These are phyloP conservation scores for Plestiodon gilberti DNA, from an alignment of 2,113 vertebrate species.

Conservation along the genomic window DNA sequence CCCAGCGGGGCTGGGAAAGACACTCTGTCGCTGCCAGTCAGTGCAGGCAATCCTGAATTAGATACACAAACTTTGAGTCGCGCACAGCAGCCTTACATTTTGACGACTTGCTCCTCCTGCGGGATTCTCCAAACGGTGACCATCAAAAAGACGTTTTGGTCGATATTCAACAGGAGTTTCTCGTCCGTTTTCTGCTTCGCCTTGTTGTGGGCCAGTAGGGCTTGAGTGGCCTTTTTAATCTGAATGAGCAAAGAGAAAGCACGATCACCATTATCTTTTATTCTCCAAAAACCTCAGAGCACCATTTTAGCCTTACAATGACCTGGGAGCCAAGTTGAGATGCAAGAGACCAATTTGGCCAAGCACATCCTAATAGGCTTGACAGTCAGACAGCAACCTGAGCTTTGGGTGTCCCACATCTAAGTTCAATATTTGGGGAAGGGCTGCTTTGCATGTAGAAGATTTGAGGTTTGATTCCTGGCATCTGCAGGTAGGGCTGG, in stretches of 20 bases:
- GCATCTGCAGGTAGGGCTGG: too few relatives aligned
- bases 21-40: too few relatives aligned
- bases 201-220: slow-evolving; percentile 79
- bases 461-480: too few relatives aligned
- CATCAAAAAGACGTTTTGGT: slow-evolving; percentile 80
- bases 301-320: not conserved
- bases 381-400: fast-evolving
- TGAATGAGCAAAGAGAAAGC: slow-evolving; percentile 51
- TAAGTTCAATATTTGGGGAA: too few relatives aligned
- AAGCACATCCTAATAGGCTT: not conserved
- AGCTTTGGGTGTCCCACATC: not conserved
- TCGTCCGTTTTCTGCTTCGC: slow-evolving; percentile 58
- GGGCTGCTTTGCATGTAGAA: too few relatives aligned
- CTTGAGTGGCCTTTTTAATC: slow-evolving; percentile 87
- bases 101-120: slow-evolving; percentile 72
- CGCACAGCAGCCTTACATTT: slow-evolving; percentile 79
- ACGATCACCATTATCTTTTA: not conserved
- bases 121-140: slow-evolving; percentile 92
- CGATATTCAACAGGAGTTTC: slow-evolving; percentile 76
- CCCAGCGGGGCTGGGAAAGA: too few relatives aligned
- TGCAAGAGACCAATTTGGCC: not conserved
- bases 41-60: too few relatives aligned
- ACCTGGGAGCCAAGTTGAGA: not conserved
- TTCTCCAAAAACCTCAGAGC: not conserved
- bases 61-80: not conserved